Evolutionary conservation across 2,113 vertebrate genomes (phyloP).

Genomic region (Progne subis): DNA sequence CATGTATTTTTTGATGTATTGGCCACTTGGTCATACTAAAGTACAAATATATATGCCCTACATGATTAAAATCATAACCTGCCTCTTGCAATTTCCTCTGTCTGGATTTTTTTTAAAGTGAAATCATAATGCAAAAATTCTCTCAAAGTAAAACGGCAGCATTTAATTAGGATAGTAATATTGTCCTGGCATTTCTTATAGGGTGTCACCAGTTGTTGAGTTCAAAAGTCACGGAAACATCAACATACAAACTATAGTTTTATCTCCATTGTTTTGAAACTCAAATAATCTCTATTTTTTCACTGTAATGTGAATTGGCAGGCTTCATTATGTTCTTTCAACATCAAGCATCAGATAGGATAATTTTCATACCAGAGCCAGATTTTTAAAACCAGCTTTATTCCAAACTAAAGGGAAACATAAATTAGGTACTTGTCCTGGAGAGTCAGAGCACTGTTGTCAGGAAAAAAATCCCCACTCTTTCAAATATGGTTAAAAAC

Average conservation of each 20-base stretch:
- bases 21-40: neutral
- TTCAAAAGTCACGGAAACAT: constrained; percentile 22
- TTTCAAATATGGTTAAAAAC: neutral
- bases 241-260: neutral
- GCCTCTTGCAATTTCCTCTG: neutral
- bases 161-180: neutral
- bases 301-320: neutral
- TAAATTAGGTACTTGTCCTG: neutral
- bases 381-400: neutral
- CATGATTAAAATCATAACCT: neutral
- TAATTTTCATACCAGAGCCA: neutral
- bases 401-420: neutral
- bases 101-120: neutral
- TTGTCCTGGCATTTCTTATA: neutral
- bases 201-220: neutral
- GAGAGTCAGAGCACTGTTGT: neutral
- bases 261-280: neutral
- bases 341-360: neutral
- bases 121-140: neutral
- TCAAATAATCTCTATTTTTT: constrained; percentile 38
- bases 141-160: neutral
- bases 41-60: neutral
- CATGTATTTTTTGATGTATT: neutral
- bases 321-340: neutral
- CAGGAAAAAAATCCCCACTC: neutral